These are phyloP conservation scores for Coecobrya sp. DNA, from an alignment of 2,888 invertebrate genomes.

Conservation along the genomic window DNA sequence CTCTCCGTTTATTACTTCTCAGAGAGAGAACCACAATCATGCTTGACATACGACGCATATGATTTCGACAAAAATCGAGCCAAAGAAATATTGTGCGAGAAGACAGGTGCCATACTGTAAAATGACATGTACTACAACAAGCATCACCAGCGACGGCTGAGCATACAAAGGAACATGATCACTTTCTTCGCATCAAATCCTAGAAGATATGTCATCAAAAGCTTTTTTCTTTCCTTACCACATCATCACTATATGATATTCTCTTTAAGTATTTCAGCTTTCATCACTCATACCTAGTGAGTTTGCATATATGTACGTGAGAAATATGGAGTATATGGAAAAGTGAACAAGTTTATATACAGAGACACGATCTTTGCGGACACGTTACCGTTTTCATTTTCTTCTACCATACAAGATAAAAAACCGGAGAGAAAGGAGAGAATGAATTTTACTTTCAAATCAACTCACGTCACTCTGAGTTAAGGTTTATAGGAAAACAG, in stretches of 20 bases:
- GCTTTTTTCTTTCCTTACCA: not conserved
- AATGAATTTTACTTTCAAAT: slow-evolving; percentile 76
- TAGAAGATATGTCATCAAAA: slow-evolving; percentile 48
- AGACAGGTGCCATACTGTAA: slow-evolving; percentile 66
- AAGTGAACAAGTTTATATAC: not conserved
- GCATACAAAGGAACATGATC: slow-evolving; percentile 50
- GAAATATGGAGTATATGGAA: not conserved
- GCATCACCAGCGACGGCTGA: not conserved
- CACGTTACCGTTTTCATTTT: slow-evolving; percentile 68
- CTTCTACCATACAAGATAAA: slow-evolving; percentile 57
- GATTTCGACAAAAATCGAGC: slow-evolving; percentile 55
- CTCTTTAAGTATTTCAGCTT: not conserved
- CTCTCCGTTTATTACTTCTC: not conserved
- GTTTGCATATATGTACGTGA: not conserved
- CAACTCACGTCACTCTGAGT: slow-evolving; percentile 75
- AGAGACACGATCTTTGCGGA: slow-evolving; percentile 8
- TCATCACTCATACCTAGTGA: not conserved
- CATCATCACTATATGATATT: slow-evolving; percentile 14
- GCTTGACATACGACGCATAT: not conserved
- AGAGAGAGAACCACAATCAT: not conserved
- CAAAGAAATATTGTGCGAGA: slow-evolving; percentile 47
- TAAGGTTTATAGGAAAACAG: slow-evolving; percentile 69
- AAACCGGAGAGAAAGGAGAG: slow-evolving; percentile 34
- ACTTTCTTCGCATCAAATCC: slow-evolving; percentile 55
- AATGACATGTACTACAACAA: slow-evolving; percentile 57